Conservation (phyloP, 2,797 vertebrate species). For the Lindbergichthys nudifrons region DNA sequence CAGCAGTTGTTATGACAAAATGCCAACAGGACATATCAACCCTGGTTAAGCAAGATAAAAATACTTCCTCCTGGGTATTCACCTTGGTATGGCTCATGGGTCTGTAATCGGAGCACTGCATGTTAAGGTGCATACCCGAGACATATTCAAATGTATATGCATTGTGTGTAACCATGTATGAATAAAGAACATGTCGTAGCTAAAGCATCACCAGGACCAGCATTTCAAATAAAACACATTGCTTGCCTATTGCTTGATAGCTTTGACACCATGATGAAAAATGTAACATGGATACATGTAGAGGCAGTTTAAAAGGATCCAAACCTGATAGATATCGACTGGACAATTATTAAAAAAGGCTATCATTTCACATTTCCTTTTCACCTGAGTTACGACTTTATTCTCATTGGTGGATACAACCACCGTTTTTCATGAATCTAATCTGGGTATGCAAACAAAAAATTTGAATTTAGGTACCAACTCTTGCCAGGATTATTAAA, state of each 20-base stretch:
- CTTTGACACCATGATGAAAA: background rate
- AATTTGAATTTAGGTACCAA: background rate
- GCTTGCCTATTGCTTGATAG: background rate
- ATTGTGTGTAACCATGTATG: too few species aligned
- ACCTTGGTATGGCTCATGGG: constrained; percentile 18
- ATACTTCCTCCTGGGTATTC: background rate
- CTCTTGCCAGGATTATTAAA: background rate
- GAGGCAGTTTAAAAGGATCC: background rate
- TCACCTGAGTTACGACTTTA: too few species aligned
- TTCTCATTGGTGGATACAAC: background rate
- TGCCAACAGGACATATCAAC: constrained; percentile 38
- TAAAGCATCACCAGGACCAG: too few species aligned
- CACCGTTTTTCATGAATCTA: background rate
- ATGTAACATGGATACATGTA: background rate
- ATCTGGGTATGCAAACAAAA: constrained; percentile 2
- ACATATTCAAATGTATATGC: background rate
- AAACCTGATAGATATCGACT: background rate
- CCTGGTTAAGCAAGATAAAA: constrained; percentile 29
- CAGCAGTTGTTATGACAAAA: constrained; percentile 46
- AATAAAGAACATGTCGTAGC: too few species aligned
- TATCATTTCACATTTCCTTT: background rate
- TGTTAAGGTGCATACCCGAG: background rate
- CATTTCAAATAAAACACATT: too few species aligned
- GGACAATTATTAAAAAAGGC: background rate
- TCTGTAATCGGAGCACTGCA: constrained; percentile 8